Evolutionary conservation across 2,888 invertebrate species (phyloP).

Genomic region (Celastrina argiolus): DNA sequence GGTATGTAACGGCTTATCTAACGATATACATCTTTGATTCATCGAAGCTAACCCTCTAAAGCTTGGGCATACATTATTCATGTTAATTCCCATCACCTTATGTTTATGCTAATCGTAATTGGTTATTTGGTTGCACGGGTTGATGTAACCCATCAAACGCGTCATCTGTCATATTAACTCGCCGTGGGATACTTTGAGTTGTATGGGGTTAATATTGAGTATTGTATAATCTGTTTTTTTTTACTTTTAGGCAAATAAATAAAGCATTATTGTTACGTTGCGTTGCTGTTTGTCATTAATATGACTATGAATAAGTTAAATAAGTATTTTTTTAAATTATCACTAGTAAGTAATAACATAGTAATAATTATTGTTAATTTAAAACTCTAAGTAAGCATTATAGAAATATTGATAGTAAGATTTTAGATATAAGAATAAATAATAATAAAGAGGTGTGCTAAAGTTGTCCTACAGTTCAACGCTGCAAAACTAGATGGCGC

Average conservation of each 20-base stretch:
- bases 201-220: slow-evolving; percentile 21
- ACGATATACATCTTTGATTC: slow-evolving; percentile 40
- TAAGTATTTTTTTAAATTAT: too few relatives aligned
- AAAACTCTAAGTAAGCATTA: too few relatives aligned
- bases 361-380: too few relatives aligned
- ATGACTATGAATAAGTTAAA: too few relatives aligned
- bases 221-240: background rate
- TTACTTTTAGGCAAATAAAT: too few relatives aligned
- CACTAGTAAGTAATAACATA: too few relatives aligned
- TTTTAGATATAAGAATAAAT: background rate
- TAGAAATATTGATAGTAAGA: background rate
- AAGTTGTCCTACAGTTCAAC: slow-evolving; percentile 41
- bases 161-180: slow-evolving; percentile 56
- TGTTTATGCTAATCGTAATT: slow-evolving; percentile 75
- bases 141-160: slow-evolving; percentile 54
- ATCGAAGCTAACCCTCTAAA: slow-evolving; percentile 49
- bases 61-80: slow-evolving; percentile 63
- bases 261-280: too few relatives aligned
- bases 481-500: slow-evolving; percentile 52
- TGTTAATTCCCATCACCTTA: slow-evolving; percentile 69
- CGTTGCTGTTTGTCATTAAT: too few relatives aligned
- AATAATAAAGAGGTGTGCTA: too few relatives aligned
- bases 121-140: slow-evolving; percentile 69
- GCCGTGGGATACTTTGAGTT: slow-evolving; percentile 36
- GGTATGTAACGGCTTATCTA: slow-evolving; percentile 46